phyloP scores from a whole-genome alignment of 2,888 invertebrate species.

The Campaea margaritaria region DNA sequence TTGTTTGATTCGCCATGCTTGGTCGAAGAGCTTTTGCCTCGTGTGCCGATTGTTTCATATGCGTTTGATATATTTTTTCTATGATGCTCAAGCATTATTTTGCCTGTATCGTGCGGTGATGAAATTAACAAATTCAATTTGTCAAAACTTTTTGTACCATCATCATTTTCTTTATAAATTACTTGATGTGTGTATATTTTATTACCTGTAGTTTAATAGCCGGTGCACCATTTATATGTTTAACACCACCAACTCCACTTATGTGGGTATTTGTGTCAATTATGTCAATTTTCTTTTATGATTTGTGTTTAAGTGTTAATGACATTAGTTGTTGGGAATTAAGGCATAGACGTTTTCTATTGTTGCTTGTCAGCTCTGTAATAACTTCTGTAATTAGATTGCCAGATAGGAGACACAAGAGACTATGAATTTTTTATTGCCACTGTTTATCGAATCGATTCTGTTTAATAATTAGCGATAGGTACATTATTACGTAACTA shows the following conservation, averaged over 20 bases:
- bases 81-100: slow-evolving; percentile 51
- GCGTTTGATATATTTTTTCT: slow-evolving; percentile 51
- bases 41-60: slow-evolving; percentile 55
- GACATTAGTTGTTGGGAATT: slow-evolving; percentile 21
- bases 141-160: slow-evolving; percentile 71
- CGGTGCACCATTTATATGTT: slow-evolving; percentile 66
- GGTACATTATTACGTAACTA: too few species aligned
- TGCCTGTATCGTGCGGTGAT: slow-evolving; percentile 52
- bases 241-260: slow-evolving; percentile 49
- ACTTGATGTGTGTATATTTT: slow-evolving; percentile 60
- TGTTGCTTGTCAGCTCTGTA: slow-evolving; percentile 50
- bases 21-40: slow-evolving; percentile 56
- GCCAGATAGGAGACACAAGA: slow-evolving; percentile 47
- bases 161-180: slow-evolving; percentile 55
- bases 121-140: slow-evolving; percentile 72
- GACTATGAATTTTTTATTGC: neutral
- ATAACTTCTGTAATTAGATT: slow-evolving; percentile 62
- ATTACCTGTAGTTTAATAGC: slow-evolving; percentile 65
- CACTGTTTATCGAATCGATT: too few species aligned
- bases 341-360: slow-evolving; percentile 46
- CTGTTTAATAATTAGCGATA: too few species aligned
- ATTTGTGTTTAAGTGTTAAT: slow-evolving; percentile 10
- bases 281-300: slow-evolving; percentile 6
- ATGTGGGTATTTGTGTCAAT: slow-evolving; percentile 27
- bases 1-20: slow-evolving; percentile 52